Evolutionary conservation across 2,113 vertebrate genomes (phyloP).

Genomic region (Lepisosteus osseus): DNA sequence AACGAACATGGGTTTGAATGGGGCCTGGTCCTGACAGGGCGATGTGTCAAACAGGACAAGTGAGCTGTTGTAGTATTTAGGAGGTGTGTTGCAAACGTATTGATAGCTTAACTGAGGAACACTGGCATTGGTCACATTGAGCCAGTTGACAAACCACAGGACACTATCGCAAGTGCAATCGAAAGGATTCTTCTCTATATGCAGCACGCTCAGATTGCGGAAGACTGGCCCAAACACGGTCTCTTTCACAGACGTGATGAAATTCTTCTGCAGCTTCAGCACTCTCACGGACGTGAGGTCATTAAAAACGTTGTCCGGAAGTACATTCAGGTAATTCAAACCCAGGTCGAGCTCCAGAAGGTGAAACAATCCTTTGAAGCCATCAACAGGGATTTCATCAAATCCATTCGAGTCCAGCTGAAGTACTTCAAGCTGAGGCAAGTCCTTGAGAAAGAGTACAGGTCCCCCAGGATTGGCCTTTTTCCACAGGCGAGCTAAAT

Average conservation of each 20-base stretch:
- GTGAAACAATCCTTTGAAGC: slow-evolving; percentile 65
- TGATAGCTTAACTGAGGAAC: slow-evolving; percentile 57
- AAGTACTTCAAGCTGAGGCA: slow-evolving; percentile 61
- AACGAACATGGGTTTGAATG: slow-evolving; percentile 76
- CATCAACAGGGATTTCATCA: slow-evolving; percentile 82
- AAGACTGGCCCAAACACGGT: slow-evolving; percentile 72
- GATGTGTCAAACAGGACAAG: slow-evolving; percentile 75
- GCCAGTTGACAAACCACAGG: slow-evolving; percentile 85
- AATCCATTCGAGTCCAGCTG: slow-evolving; percentile 84
- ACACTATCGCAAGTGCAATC: slow-evolving; percentile 97
- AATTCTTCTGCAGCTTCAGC: slow-evolving; percentile 82
- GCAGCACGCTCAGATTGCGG: slow-evolving; percentile 66
- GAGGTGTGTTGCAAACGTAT: slow-evolving; percentile 88
- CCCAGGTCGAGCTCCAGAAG: slow-evolving; percentile 70
- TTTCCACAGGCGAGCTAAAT: slow-evolving; percentile 90
- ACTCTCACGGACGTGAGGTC: slow-evolving; percentile 65
- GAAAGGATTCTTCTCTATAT: slow-evolving; percentile 85
- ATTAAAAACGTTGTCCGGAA: slow-evolving; percentile 75
- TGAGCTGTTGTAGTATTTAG: slow-evolving; percentile 70
- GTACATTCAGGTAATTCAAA: slow-evolving; percentile 77
- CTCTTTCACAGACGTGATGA: slow-evolving; percentile 80
- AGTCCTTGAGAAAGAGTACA: slow-evolving; percentile 74
- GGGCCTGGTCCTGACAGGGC: slow-evolving; percentile 84
- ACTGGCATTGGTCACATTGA: slow-evolving; percentile 70
- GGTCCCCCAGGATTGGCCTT: slow-evolving; percentile 78